phyloP scores from a whole-genome alignment of 2,797 vertebrate species.

The Hylomyscus alleni region DNA sequence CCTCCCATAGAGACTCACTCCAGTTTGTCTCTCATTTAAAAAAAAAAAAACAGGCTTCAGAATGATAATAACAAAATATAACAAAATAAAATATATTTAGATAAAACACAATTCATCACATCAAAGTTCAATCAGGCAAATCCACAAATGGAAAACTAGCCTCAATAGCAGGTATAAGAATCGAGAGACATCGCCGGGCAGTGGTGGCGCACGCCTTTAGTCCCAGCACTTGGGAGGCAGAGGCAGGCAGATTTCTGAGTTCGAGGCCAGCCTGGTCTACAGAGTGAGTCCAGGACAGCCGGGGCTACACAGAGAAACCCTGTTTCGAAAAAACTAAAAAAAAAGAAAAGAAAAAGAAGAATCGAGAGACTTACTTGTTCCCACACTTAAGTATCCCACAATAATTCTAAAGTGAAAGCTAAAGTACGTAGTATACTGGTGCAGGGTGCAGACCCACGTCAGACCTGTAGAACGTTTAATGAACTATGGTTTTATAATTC shows the following conservation, averaged over 20 bases:
- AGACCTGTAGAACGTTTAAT: background rate
- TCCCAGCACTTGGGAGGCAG: no score
- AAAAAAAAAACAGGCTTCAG: background rate
- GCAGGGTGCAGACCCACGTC: background rate
- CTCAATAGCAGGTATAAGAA: background rate
- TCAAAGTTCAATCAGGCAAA: background rate
- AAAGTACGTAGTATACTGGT: background rate
- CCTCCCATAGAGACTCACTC: background rate
- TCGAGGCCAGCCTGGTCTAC: no score
- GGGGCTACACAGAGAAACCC: no score
- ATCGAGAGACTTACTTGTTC: background rate
- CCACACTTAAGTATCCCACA: background rate
- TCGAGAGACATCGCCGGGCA: no score
- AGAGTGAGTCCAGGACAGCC: no score
- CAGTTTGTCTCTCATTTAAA: background rate
- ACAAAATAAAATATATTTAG: background rate
- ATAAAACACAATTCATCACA: background rate
- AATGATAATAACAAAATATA: background rate
- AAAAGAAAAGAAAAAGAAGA: no score
- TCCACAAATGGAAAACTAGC: background rate
- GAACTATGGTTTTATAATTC: background rate
- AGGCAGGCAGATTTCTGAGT: no score
- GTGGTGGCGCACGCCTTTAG: no score
- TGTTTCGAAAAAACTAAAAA: no score
- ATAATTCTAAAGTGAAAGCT: background rate